These are phyloP conservation scores for Chaetura pelagica DNA, from an alignment of 2,113 vertebrate species.

Conservation along the genomic window DNA sequence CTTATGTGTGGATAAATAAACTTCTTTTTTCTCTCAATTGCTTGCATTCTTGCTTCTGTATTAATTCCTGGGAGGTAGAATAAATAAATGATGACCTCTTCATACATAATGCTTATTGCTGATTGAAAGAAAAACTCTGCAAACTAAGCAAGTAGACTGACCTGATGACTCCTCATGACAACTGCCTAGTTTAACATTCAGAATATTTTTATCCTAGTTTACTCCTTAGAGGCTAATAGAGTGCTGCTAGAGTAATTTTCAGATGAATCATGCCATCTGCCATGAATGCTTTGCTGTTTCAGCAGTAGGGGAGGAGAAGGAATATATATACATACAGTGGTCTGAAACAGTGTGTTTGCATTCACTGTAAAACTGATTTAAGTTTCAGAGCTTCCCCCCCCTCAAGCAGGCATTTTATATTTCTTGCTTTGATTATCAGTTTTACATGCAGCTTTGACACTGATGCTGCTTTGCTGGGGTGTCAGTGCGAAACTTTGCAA, in stretches of 20 bases:
- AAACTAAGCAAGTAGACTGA: constrained; percentile 34
- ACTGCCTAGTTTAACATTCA: constrained; percentile 32
- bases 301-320: constrained; percentile 10
- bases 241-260: constrained; percentile 62
- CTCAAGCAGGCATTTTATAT: not conserved
- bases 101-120: not conserved
- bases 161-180: constrained; percentile 17
- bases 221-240: constrained; percentile 66
- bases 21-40: not conserved
- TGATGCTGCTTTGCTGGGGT: not conserved
- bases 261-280: constrained; percentile 69
- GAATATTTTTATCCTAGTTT: constrained; percentile 61
- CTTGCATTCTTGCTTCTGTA: not conserved
- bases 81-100: not conserved
- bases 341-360: not conserved
- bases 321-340: not conserved
- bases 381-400: not conserved
- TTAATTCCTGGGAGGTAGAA: not conserved
- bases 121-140: constrained; percentile 40
- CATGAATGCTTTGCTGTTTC: constrained; percentile 48
- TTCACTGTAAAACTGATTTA: not conserved
- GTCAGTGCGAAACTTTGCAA: not conserved
- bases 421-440: not conserved
- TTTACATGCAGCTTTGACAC: not conserved
- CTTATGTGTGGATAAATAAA: not conserved